Evolutionary conservation across 2,113 vertebrate species (phyloP).

Genomic region (Mesembrinibis cayennensis): DNA sequence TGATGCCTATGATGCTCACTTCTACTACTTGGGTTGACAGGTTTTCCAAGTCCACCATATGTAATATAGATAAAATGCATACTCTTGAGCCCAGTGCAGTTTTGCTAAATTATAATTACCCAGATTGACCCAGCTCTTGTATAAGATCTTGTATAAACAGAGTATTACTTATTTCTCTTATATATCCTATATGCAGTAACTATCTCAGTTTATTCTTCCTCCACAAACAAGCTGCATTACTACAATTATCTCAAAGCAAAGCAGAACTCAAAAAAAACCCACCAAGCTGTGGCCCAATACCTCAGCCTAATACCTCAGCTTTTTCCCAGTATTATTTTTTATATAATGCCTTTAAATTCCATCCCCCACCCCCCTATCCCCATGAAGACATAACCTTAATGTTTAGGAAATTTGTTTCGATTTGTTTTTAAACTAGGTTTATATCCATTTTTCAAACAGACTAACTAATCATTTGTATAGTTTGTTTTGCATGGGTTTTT

Average conservation of each 20-base stretch:
- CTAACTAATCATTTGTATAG: background rate
- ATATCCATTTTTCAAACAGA: background rate
- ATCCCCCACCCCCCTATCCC: background rate
- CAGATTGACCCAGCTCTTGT: background rate
- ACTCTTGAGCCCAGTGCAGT: background rate
- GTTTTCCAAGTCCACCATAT: background rate
- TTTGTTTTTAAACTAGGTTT: background rate
- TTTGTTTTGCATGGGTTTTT: background rate
- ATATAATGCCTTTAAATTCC: background rate
- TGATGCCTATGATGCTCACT: background rate
- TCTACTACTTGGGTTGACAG: background rate
- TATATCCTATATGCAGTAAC: background rate
- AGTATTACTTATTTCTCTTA: background rate
- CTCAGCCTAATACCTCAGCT: background rate
- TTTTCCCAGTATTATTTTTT: background rate
- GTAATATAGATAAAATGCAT: background rate
- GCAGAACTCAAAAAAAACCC: background rate
- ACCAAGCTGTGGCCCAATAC: background rate
- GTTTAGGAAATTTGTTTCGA: background rate
- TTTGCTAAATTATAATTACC: background rate
- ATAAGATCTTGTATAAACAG: background rate
- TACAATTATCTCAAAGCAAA: background rate
- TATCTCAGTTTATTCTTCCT: background rate
- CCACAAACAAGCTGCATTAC: background rate
- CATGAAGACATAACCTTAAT: background rate